Conservation (phyloP, 2,113 vertebrate genomes). For the Daubentonia madagascariensis region DNA sequence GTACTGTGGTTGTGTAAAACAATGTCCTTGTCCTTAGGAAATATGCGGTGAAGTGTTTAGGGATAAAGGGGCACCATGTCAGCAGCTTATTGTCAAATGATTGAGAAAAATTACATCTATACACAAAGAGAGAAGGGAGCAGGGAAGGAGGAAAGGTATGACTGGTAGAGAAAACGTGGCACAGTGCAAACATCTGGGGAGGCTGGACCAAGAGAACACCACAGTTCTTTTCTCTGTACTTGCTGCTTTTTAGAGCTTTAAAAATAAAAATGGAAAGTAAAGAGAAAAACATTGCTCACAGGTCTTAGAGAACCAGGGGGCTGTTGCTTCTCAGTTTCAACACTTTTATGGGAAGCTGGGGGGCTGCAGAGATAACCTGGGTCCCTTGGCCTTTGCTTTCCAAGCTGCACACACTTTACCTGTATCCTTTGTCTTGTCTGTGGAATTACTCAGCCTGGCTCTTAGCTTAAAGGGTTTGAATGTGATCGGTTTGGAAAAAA, state of each 20-base stretch:
- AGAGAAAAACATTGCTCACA: neutral
- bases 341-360: neutral
- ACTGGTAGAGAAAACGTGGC: neutral
- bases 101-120: neutral
- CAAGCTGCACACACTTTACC: neutral
- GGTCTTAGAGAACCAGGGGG: neutral
- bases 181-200: neutral
- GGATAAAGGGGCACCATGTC: neutral
- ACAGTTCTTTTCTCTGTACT: neutral
- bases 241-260: neutral
- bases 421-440: neutral
- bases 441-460: neutral
- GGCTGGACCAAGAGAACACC: neutral
- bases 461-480: neutral
- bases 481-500: neutral
- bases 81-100: neutral
- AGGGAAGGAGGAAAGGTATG: neutral
- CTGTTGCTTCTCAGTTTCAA: neutral
- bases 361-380: neutral
- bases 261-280: neutral
- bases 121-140: fast-evolving
- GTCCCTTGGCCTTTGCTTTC: neutral
- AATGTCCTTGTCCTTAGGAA: neutral
- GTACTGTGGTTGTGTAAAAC: neutral
- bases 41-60: neutral